Evolutionary conservation across 2,113 vertebrate species (phyloP).

Genomic region (Labeo catla): DNA sequence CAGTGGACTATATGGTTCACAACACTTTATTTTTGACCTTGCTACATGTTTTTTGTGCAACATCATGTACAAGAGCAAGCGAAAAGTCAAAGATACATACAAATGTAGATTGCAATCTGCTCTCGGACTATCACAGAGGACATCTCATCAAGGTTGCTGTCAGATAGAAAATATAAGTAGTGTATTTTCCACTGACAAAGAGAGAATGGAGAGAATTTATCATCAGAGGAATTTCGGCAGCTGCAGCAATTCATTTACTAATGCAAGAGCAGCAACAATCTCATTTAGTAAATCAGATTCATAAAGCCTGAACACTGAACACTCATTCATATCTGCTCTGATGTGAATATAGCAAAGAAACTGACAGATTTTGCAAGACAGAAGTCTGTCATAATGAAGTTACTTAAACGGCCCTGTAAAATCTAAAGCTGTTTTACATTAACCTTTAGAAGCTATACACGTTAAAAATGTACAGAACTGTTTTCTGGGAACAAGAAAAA

Average conservation of each 20-base stretch:
- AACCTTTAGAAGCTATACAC: background rate
- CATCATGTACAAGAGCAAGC: background rate
- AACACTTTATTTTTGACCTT: background rate
- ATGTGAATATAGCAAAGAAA: background rate
- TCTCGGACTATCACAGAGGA: slow-evolving; percentile 26
- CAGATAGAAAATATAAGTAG: slow-evolving; percentile 32
- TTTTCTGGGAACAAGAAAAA: background rate
- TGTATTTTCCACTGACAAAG: slow-evolving; percentile 36
- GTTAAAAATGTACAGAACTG: background rate
- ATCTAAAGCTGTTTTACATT: background rate
- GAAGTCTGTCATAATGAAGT: background rate
- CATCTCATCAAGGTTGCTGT: slow-evolving; percentile 31
- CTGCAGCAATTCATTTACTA: slow-evolving; percentile 55
- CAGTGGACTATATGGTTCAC: background rate
- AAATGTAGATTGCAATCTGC: slow-evolving; percentile 30
- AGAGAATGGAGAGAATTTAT: slow-evolving; percentile 18
- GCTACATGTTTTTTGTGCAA: background rate
- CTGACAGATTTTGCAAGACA: background rate
- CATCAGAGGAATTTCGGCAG: slow-evolving; percentile 28
- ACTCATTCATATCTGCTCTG: slow-evolving; percentile 43
- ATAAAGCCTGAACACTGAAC: slow-evolving; percentile 42
- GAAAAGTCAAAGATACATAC: background rate
- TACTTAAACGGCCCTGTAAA: background rate
- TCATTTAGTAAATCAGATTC: slow-evolving; percentile 50
- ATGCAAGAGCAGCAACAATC: slow-evolving; percentile 45